Conservation (phyloP, 2,797 vertebrate genomes). For the Hypotaenidia okinawae region DNA sequence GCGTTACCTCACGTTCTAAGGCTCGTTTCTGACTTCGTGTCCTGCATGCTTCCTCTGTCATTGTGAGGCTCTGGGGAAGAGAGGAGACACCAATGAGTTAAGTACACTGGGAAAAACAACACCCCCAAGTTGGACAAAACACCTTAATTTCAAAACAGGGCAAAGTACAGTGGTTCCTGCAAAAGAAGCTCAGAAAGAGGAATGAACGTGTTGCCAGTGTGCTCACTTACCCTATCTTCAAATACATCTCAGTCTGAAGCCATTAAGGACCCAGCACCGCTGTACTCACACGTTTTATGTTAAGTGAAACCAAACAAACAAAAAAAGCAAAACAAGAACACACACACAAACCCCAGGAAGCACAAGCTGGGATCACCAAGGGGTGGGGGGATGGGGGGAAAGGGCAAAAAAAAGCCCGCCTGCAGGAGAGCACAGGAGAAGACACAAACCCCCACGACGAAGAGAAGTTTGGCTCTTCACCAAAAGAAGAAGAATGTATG, state of each 20-base stretch:
- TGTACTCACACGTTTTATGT: not conserved
- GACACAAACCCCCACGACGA: not conserved
- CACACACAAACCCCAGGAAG: not conserved
- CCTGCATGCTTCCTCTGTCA: slow-evolving; percentile 95
- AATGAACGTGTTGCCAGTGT: not conserved
- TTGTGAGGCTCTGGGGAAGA: slow-evolving; percentile 70
- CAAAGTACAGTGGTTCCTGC: not conserved
- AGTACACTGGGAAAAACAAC: not conserved
- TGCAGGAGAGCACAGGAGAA: not conserved
- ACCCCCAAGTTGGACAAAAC: not conserved
- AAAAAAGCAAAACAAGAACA: not conserved
- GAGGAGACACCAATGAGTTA: not conserved
- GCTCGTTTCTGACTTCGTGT: slow-evolving; percentile 97
- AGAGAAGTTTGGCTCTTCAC: not conserved
- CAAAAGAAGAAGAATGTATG: not conserved
- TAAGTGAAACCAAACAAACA: not conserved
- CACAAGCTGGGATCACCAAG: not conserved
- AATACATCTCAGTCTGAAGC: not conserved
- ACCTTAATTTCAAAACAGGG: slow-evolving; percentile 4
- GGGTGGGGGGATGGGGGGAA: too few relatives aligned
- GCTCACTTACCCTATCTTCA: not conserved
- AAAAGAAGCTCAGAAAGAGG: not conserved
- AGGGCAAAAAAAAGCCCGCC: not conserved
- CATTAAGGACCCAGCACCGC: not conserved
- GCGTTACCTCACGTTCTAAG: slow-evolving; percentile 84